Evolutionary conservation across 2,797 vertebrate genomes (phyloP), one percentile per base, ranked within the genome.

Genomic region (Catamblyrhynchus diadema): DNA sequence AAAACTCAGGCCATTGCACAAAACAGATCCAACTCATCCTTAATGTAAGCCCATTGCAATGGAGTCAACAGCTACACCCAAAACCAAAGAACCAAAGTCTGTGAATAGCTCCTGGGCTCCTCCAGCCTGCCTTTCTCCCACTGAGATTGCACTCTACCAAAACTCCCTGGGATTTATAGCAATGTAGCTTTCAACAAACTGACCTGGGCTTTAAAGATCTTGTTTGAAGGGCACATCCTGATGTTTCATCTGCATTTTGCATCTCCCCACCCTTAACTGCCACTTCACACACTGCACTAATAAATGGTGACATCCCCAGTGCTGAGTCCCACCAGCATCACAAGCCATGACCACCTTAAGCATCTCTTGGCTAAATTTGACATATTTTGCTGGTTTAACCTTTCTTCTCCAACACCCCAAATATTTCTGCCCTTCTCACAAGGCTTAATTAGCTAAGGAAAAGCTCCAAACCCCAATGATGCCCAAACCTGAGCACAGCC

Each of bases 401-500:
- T 95, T 94, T 94, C 83, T 88, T 93, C 92, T 92, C 65, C 91
- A 96, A 86, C 80, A 88, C 83, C 77, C 88, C n/a, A 84, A 90
- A 66, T 86, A 70, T 19, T 94, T 95, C 39, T 86, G 33, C 86
- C 83, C 90, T 88, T 97, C 94, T 95, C 90, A 77, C 88, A 82
- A 44, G 44, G 30, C 80, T 91, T 96, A 96, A 96, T 96, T 95
- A 96, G 61, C 80, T 18, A 16, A 88, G 86, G 80, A 94, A 92
- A 82, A 85, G 80, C 62, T 89, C 90, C 93, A 96, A 96, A 95
- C 94, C 94, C 88, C 80, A 62, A 10, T 12, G 62, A 91, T 95
- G 94, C 89, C 94, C 92, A 86, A 93, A 93, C 95, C 93, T 95
- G 94, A 97, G 93, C 10, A 4, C 30, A 91, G 89, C 85, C 73